phyloP scores from a whole-genome alignment of 1,140 invertebrate genomes.

The Kradibia gibbosae region DNA sequence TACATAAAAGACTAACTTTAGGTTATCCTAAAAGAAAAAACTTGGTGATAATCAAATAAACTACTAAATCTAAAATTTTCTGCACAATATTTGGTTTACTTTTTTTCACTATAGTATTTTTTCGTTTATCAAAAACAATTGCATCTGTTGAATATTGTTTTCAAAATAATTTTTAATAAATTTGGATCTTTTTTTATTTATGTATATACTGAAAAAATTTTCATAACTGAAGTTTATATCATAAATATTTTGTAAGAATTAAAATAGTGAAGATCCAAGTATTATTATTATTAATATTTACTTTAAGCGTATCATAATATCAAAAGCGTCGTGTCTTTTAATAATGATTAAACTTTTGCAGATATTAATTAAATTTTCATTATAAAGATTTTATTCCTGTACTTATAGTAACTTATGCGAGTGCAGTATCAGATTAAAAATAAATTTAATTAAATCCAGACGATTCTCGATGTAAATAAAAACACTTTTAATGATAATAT shows the following conservation, averaged over 20 bases:
- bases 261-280: too few species aligned
- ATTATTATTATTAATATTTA: too few species aligned
- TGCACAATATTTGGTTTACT: conserved; percentile 18
- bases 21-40: conserved; percentile 24
- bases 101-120: too few species aligned
- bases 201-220: too few species aligned
- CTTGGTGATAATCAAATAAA: conserved; percentile 14
- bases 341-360: not conserved
- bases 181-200: too few species aligned
- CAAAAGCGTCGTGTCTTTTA: not conserved
- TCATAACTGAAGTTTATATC: too few species aligned
- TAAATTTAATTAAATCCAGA: not conserved
- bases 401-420: not conserved
- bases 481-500: not conserved
- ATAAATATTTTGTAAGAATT: too few species aligned
- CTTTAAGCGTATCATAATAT: not conserved
- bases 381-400: not conserved
- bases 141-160: too few species aligned
- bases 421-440: not conserved
- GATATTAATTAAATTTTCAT: not conserved
- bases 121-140: too few species aligned
- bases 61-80: conserved; percentile 1
- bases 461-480: not conserved
- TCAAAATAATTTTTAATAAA: too few species aligned
- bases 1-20: conserved; percentile 26